These are phyloP conservation scores for Hepsetus odoe DNA, from an alignment of 2,113 vertebrate species.

Conservation along the genomic window DNA sequence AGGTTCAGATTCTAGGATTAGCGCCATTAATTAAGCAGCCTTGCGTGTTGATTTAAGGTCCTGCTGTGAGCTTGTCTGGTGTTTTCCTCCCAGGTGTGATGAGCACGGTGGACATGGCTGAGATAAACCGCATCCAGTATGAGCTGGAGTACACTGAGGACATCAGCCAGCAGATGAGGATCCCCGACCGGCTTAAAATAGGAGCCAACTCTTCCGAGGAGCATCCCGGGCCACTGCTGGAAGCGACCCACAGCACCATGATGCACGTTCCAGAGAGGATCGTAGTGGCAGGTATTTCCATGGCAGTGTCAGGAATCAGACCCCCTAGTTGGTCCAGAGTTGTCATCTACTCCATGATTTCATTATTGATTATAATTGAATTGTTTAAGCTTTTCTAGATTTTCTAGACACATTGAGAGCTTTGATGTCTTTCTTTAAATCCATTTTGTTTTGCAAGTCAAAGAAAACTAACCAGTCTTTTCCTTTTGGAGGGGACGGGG, in stretches of 20 bases:
- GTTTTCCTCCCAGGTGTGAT: constrained; percentile 57
- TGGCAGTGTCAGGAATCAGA: no score
- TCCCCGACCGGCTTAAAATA: constrained; percentile 92
- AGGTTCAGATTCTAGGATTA: no score
- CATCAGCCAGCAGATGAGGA: constrained; percentile 95
- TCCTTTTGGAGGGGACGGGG: constrained; percentile 75
- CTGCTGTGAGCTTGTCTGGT: no score
- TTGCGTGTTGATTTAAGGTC: neutral
- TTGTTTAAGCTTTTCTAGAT: no score
- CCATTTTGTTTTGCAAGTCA: no score
- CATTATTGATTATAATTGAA: no score
- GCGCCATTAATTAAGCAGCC: no score
- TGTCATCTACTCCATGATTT: no score
- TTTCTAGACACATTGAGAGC: no score
- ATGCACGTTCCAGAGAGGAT: constrained; percentile 98
- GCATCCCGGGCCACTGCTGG: constrained; percentile 67
- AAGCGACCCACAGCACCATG: constrained; percentile 77
- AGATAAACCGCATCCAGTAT: constrained; percentile 92
- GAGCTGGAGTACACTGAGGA: constrained; percentile 94
- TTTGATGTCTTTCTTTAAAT: no score
- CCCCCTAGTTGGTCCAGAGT: no score
- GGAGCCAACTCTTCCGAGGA: constrained; percentile 77
- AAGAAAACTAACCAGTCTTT: neutral
- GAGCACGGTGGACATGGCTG: constrained; percentile 87
- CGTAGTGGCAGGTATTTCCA: no score